Conservation (phyloP, 2,888 invertebrate species). For the Abrostola tripartita region DNA sequence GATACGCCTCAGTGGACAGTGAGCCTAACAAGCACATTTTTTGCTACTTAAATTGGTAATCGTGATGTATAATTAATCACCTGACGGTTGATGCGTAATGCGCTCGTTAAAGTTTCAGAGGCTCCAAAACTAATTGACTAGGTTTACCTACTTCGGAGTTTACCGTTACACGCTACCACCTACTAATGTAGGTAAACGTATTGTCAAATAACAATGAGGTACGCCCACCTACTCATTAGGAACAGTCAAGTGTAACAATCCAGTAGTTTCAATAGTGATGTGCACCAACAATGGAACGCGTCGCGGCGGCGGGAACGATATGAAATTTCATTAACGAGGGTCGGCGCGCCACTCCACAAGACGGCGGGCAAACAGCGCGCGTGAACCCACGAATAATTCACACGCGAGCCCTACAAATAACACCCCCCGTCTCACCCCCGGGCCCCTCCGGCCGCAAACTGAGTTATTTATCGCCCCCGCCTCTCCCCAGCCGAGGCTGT, state of each 20-base stretch:
- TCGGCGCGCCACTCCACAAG: conserved; percentile 78
- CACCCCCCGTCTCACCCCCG: conserved; percentile 66
- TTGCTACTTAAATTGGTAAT: conserved; percentile 47
- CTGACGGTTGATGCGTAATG: conserved; percentile 34
- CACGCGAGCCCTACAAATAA: conserved; percentile 88
- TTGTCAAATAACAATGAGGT: conserved; percentile 50
- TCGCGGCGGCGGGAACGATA: conserved; percentile 74
- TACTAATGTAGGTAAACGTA: conserved; percentile 27
- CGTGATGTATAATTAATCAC: conserved; percentile 39
- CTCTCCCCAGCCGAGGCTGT: conserved; percentile 65
- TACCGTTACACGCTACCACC: conserved; percentile 17
- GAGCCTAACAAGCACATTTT: conserved; percentile 44
- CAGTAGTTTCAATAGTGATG: conserved; percentile 74
- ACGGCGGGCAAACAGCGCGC: conserved; percentile 84
- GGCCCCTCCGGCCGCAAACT: conserved; percentile 78
- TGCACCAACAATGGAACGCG: conserved; percentile 75
- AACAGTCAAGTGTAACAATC: conserved; percentile 79
- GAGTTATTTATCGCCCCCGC: conserved; percentile 86
- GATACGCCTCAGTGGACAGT: conserved; percentile 49
- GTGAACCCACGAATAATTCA: conserved; percentile 88
- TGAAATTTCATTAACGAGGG: conserved; percentile 88
- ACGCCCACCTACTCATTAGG: conserved; percentile 52
- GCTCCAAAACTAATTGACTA: conserved; percentile 19
- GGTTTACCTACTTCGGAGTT: conserved; percentile 17
- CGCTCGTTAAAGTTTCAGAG: conserved; percentile 28